These are phyloP conservation scores for Aethes cnicana DNA, from an alignment of 2,888 invertebrate species.

Conservation along the genomic window DNA sequence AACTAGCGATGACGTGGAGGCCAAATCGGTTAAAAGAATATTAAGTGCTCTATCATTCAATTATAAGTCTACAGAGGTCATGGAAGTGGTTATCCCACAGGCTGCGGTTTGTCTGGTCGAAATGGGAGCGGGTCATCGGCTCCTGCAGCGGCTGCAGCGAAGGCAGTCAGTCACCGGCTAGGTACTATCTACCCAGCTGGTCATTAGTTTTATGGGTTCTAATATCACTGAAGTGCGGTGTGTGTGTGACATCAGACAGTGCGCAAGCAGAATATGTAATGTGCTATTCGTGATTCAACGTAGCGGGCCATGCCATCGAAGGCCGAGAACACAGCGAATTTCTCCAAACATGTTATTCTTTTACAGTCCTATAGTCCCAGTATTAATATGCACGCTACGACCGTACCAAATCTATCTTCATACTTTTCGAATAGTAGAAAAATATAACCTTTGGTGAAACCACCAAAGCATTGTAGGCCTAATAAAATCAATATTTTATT, in stretches of 20 bases:
- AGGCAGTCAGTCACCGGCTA: conserved; percentile 18
- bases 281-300: background rate
- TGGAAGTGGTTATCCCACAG: conserved; percentile 66
- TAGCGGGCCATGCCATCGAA: background rate
- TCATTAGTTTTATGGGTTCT: background rate
- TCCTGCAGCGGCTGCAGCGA: conserved; percentile 36
- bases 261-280: background rate
- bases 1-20: conserved; percentile 20
- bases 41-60: conserved; percentile 58
- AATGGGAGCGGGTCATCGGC: conserved; percentile 41
- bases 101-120: conserved; percentile 39
- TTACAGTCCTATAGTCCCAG: background rate
- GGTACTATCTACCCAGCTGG: background rate
- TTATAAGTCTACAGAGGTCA: conserved; percentile 66
- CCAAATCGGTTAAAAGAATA: conserved; percentile 32
- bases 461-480: too few relatives aligned
- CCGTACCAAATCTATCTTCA: too few relatives aligned
- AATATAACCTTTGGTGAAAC: too few relatives aligned
- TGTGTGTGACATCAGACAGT: background rate
- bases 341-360: background rate
- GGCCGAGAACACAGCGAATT: background rate
- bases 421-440: too few relatives aligned
- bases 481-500: too few relatives aligned
- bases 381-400: background rate
- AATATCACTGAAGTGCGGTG: background rate